Evolutionary conservation across 2,797 vertebrate species (phyloP).

Genomic region (Danio jaintianensis): DNA sequence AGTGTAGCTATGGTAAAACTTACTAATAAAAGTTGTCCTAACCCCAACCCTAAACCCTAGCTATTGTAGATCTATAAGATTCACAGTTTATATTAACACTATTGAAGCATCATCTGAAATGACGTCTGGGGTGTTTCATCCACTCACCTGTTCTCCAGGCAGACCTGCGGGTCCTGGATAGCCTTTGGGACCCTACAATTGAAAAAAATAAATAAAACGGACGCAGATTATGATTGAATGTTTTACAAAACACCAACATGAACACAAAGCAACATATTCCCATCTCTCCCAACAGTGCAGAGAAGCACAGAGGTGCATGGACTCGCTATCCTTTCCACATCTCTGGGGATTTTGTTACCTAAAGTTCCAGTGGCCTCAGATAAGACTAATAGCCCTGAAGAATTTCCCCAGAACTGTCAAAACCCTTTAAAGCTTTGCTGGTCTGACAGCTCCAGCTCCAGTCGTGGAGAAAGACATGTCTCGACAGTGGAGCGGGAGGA

Average conservation of each 20-base stretch:
- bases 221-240: slow-evolving; percentile 42
- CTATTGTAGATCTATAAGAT: too few species aligned
- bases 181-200: slow-evolving; percentile 82
- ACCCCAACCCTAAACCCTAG: too few species aligned
- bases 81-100: not conserved
- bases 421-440: slow-evolving; percentile 39
- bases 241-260: not conserved
- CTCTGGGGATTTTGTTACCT: slow-evolving; percentile 52
- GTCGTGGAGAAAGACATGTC: slow-evolving; percentile 46
- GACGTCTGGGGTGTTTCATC: not conserved
- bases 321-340: slow-evolving; percentile 7
- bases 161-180: slow-evolving; percentile 78
- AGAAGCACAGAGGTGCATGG: too few species aligned
- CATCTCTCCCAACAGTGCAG: not conserved
- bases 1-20: too few species aligned
- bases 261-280: slow-evolving; percentile 1
- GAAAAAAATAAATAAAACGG: slow-evolving; percentile 52
- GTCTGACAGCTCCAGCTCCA: slow-evolving; percentile 35
- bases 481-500: slow-evolving; percentile 32
- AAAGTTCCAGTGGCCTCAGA: slow-evolving; percentile 34
- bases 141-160: slow-evolving; percentile 80
- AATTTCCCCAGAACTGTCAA: slow-evolving; percentile 51
- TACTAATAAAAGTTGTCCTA: too few species aligned
- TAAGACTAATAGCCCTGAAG: slow-evolving; percentile 48
- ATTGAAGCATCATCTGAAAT: not conserved